These are phyloP conservation scores for Ameiurus melas DNA, from an alignment of 2,113 vertebrate species.

Conservation along the genomic window DNA sequence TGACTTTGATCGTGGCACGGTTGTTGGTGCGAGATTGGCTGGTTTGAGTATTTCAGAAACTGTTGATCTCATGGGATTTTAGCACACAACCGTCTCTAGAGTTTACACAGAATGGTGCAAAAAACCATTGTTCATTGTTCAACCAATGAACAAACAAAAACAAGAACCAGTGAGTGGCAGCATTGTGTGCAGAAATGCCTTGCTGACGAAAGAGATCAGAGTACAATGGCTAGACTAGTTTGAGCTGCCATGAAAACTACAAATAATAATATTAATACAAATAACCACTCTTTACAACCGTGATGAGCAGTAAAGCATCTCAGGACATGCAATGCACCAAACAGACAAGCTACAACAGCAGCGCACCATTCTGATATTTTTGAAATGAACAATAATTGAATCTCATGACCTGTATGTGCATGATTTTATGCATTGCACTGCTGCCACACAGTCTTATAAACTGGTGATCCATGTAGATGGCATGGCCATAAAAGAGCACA, in stretches of 20 bases:
- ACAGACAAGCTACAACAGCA: neutral
- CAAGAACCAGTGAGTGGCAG: too few species aligned
- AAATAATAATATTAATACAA: neutral
- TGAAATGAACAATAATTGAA: neutral
- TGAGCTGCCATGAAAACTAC: neutral
- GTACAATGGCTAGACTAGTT: neutral
- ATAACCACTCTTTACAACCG: neutral
- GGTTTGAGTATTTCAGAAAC: neutral
- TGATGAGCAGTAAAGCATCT: neutral
- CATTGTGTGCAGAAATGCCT: too few species aligned
- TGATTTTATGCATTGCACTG: neutral
- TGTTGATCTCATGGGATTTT: too few species aligned
- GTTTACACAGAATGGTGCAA: too few species aligned
- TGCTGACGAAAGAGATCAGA: neutral
- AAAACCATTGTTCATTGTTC: too few species aligned
- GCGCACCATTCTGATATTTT: neutral
- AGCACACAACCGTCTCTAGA: too few species aligned
- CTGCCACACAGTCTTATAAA: neutral
- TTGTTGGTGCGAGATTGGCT: neutral
- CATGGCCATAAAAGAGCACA: neutral
- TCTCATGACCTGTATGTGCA: too few species aligned
- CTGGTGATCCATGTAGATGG: neutral
- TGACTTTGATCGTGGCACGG: neutral
- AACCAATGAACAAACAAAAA: too few species aligned
- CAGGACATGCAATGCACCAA: neutral